Base-by-base conservation (phyloP, 1,140 invertebrate genomes). In the Coptotermes formosanus region DNA sequence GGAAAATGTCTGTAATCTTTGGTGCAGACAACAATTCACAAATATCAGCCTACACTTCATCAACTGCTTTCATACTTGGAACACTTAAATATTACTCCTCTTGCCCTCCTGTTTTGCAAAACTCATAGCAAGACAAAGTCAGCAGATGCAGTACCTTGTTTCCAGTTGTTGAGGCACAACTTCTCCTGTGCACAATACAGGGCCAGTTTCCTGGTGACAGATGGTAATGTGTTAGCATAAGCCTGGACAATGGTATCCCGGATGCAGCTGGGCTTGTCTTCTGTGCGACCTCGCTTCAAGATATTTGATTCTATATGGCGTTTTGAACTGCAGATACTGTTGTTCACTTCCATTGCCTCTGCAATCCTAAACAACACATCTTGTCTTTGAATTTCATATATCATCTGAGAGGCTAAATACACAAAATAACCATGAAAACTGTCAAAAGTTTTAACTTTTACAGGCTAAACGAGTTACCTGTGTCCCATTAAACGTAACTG, bases 131-230 rank as follows among this genome's bases (percentile, higher is more conserved):
- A 75, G 25, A 75, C 8, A 14, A 25, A 75, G 64, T 87, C 83
- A 84, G n/a, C 83, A 14, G 52, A 55, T 21, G 19, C 52, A 19
- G 19, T 86, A 87, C 86, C 84, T 86, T 85, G 81, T 44, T 83
- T 69, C 81, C 83, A 84, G 69, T 55, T 75, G 59, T 30, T 81
- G 16, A 86, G 3, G 45, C 38, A 25, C 84, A 75, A 19, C 75
- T 81, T 55, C 52, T 83, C 19, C 86, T 87, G 44, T 88, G 87
- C 64, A 87, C 85, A 86, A 82, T 87, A 86, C 19, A 43, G 43
- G 69, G 88, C 84, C 23, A 88, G 86, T 38, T 85, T 82, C 84
- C 45, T 88, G 48, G 87, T 87, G 82, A 87, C 85, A 19, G 82
- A 84, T 30, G 88, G 87, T 43, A 88, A 30, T 75, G 85, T 82